Conservation (phyloP, 1,140 invertebrate species). For the Dolichoris vasculosae region DNA sequence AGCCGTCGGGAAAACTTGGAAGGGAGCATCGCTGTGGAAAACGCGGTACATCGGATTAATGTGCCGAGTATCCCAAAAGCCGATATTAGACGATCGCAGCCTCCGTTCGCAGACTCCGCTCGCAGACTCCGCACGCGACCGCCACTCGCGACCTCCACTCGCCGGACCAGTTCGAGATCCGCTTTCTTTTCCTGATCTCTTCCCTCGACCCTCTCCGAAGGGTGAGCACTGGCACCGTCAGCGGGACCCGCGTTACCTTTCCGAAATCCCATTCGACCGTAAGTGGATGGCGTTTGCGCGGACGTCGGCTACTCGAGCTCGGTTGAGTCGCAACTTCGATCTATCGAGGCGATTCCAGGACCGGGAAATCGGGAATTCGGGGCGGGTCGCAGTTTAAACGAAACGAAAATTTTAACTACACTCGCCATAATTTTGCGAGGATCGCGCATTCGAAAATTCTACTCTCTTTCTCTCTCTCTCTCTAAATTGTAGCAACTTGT, state of each 20-base stretch:
- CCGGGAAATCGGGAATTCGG: no score
- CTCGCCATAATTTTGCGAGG: no score
- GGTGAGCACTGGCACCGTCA: background rate
- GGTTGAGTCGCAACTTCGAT: background rate
- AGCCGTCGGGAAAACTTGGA: slow-evolving; percentile 59
- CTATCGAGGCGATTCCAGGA: no score
- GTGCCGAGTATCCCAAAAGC: slow-evolving; percentile 70
- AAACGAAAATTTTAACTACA: no score
- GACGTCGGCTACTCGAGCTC: background rate
- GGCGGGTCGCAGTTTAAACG: no score
- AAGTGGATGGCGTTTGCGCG: background rate
- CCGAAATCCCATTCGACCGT: background rate
- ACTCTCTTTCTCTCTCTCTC: no score
- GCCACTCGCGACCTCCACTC: slow-evolving; percentile 65
- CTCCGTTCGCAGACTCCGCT: slow-evolving; percentile 66
- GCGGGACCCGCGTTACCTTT: background rate
- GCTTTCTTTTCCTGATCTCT: background rate
- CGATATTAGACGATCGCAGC: slow-evolving; percentile 67
- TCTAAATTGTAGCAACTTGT: no score
- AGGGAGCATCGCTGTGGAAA: slow-evolving; percentile 67
- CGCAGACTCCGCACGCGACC: slow-evolving; percentile 48
- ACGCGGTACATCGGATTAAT: slow-evolving; percentile 73
- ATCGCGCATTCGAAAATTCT: no score
- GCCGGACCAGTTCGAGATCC: background rate
- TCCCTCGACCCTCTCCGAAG: background rate